Conservation (phyloP, 2,113 vertebrate species). For the Cebidichthys violaceus region DNA sequence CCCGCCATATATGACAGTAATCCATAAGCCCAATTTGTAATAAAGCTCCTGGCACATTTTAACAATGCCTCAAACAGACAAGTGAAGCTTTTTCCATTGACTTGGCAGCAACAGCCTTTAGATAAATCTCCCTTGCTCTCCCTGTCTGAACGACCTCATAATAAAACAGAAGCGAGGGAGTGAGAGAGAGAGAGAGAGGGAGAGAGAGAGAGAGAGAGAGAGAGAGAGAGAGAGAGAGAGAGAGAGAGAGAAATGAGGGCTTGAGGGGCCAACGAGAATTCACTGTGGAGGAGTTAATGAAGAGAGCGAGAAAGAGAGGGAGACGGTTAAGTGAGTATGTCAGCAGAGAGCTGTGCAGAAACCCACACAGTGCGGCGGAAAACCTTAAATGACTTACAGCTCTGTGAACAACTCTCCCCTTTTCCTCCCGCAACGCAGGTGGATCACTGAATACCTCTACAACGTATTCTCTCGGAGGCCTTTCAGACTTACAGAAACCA, state of each 20-base stretch:
- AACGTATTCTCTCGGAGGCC: constrained; percentile 40
- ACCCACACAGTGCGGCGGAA: constrained; percentile 67
- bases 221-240: constrained; percentile 61
- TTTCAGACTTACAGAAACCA: constrained; percentile 20
- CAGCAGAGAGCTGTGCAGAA: constrained; percentile 73
- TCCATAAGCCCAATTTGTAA: constrained; percentile 82
- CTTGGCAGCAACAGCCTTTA: constrained; percentile 78
- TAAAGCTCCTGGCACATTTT: constrained; percentile 78
- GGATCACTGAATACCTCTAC: constrained; percentile 53
- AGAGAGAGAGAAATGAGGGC: constrained; percentile 68
- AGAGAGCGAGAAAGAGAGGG: constrained; percentile 75
- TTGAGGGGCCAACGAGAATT: constrained; percentile 75
- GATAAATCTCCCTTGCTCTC: constrained; percentile 78
- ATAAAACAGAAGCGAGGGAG: constrained; percentile 75
- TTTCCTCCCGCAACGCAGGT: constrained; percentile 51
- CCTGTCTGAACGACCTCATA: constrained; percentile 78
- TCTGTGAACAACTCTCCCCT: constrained; percentile 62
- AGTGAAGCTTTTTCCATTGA: constrained; percentile 75
- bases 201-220: constrained; percentile 49
- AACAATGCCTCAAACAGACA: constrained; percentile 78
- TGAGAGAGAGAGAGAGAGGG: constrained; percentile 60
- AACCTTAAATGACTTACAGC: constrained; percentile 76
- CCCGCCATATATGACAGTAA: constrained; percentile 77
- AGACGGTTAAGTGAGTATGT: constrained; percentile 78
- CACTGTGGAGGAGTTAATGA: constrained; percentile 80